These are phyloP conservation scores for Catocala fraxini DNA, from an alignment of 2,888 invertebrate species.

Conservation along the genomic window DNA sequence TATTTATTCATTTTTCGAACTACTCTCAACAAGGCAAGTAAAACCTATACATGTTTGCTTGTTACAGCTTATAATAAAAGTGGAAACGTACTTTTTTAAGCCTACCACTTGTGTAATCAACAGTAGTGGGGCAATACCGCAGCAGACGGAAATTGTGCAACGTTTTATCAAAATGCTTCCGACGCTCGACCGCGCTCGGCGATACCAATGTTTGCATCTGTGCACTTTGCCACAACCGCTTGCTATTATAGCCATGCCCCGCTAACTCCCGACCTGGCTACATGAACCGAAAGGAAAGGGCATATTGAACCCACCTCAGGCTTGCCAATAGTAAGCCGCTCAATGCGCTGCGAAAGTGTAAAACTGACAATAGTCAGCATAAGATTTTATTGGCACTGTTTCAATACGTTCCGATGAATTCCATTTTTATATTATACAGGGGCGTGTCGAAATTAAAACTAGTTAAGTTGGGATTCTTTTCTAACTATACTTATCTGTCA, in stretches of 20 bases:
- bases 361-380: slow-evolving; percentile 37
- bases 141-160: slow-evolving; percentile 73
- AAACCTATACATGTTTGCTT: too few species aligned
- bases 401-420: slow-evolving; percentile 12
- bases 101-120: slow-evolving; percentile 56
- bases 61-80: not conserved
- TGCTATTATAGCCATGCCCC: slow-evolving; percentile 39
- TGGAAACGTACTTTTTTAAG: slow-evolving; percentile 52
- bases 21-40: not conserved
- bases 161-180: slow-evolving; percentile 78
- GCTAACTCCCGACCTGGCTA: slow-evolving; percentile 32
- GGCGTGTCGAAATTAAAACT: slow-evolving; percentile 17
- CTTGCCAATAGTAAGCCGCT: slow-evolving; percentile 18
- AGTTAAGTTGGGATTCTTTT: slow-evolving; percentile 20
- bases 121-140: slow-evolving; percentile 46
- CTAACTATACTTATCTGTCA: slow-evolving; percentile 24
- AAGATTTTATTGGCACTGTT: slow-evolving; percentile 32
- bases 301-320: slow-evolving; percentile 25
- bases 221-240: slow-evolving; percentile 52
- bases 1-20: not conserved
- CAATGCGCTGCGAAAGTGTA: slow-evolving; percentile 34
- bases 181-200: slow-evolving; percentile 53
- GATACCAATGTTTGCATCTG: slow-evolving; percentile 68
- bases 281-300: slow-evolving; percentile 34
- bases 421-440: slow-evolving; percentile 7